Conservation (phyloP, 2,113 vertebrate genomes). For the Brachirus orientalis region DNA sequence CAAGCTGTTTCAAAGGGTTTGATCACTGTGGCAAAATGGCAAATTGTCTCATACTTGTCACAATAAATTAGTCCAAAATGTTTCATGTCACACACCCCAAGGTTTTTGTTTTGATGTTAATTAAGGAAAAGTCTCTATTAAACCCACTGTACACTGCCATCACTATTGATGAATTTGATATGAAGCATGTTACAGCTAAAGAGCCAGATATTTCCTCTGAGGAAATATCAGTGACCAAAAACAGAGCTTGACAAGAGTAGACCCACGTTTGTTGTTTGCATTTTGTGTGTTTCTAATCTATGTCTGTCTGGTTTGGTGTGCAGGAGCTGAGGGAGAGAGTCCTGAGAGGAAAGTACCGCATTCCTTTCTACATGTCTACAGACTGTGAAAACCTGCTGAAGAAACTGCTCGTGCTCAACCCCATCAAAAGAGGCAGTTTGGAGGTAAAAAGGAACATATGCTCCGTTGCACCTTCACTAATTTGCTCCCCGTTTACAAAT, state of each 20-base stretch:
- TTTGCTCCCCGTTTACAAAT: not conserved
- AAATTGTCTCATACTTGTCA: too few species aligned
- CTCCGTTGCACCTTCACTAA: not conserved
- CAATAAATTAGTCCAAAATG: too few species aligned
- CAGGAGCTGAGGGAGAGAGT: slow-evolving; percentile 96
- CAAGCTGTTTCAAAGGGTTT: too few species aligned
- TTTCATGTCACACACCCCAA: too few species aligned
- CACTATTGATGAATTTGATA: too few species aligned
- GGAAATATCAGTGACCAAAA: not conserved
- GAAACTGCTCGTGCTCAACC: slow-evolving; percentile 95
- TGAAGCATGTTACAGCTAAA: not conserved
- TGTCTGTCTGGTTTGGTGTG: slow-evolving; percentile 24
- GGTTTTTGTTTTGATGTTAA: too few species aligned
- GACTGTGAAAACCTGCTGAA: slow-evolving; percentile 99
- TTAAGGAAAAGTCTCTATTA: too few species aligned
- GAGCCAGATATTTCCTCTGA: not conserved
- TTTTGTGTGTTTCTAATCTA: not conserved
- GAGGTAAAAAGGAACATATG: slow-evolving; percentile 81
- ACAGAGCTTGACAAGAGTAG: not conserved
- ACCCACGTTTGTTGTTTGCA: not conserved
- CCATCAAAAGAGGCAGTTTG: slow-evolving; percentile 93
- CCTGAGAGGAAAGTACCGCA: slow-evolving; percentile 95
- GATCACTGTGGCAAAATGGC: too few species aligned
- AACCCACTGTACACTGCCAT: too few species aligned
- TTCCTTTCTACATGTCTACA: slow-evolving; percentile 99